Percentiles rank a stretch among this genome's conserved stretches.
Evolutionary conservation across 2,888 invertebrate genomes (phyloP).

Genomic region (Drosophila lacicola): DNA sequence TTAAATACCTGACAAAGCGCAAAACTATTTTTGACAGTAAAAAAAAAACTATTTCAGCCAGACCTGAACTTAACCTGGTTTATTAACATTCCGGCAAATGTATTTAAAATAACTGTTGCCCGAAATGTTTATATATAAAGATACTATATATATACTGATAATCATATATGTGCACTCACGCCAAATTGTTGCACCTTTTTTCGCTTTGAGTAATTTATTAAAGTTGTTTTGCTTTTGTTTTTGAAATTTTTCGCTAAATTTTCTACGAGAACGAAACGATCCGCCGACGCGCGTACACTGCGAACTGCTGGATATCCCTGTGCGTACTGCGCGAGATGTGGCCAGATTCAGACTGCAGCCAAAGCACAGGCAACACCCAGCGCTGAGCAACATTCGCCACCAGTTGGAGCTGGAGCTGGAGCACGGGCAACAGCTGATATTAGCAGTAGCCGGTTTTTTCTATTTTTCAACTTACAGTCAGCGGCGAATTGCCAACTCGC

Average conservation of each 20-base stretch:
- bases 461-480: slow-evolving; percentile 30
- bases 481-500: slow-evolving; percentile 43
- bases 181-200: slow-evolving; percentile 33
- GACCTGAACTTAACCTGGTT: background rate
- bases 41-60: background rate
- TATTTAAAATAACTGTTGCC: slow-evolving; percentile 47
- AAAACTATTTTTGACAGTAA: background rate
- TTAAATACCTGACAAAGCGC: slow-evolving; percentile 19
- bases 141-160: background rate
- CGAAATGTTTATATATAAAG: background rate
- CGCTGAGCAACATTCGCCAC: slow-evolving; percentile 27
- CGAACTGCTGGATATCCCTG: slow-evolving; percentile 55
- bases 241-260: slow-evolving; percentile 13
- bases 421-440: slow-evolving; percentile 60
- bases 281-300: slow-evolving; percentile 39
- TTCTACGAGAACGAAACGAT: slow-evolving; percentile 18
- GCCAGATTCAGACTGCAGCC: slow-evolving; percentile 28
- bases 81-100: slow-evolving; percentile 37
- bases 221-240: background rate
- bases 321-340: slow-evolving; percentile 53
- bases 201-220: slow-evolving; percentile 1
- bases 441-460: slow-evolving; percentile 62
- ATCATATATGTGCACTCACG: background rate
- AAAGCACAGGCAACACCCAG: slow-evolving; percentile 20
- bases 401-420: slow-evolving; percentile 11